These are phyloP conservation scores for Microtus oregoni DNA, from an alignment of 2,113 vertebrate genomes.

Conservation along the genomic window DNA sequence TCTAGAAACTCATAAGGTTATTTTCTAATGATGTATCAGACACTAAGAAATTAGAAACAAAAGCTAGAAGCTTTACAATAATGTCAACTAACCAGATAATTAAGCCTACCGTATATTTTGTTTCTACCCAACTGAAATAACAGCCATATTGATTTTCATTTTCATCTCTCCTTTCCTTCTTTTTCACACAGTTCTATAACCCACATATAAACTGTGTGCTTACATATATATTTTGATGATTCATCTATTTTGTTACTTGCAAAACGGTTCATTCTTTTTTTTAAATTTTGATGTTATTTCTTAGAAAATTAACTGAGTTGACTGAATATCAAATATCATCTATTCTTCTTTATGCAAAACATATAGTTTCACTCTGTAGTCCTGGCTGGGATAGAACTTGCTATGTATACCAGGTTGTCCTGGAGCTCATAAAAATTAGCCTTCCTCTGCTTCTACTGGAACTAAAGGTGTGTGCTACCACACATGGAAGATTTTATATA, in stretches of 20 bases:
- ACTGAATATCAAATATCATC: not conserved
- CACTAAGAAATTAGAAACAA: slow-evolving; percentile 10
- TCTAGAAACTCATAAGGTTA: not conserved
- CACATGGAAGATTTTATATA: not conserved
- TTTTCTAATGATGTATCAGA: slow-evolving; percentile 51
- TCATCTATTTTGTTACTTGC: not conserved
- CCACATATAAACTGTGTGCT: slow-evolving; percentile 9
- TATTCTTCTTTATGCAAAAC: slow-evolving; percentile 27
- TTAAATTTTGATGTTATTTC: slow-evolving; percentile 47
- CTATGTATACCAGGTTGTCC: not conserved
- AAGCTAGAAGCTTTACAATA: slow-evolving; percentile 17
- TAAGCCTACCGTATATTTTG: not conserved
- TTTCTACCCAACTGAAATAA: not conserved
- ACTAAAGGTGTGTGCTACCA: not conserved
- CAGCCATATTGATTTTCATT: not conserved
- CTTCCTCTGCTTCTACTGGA: not conserved
- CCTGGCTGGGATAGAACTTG: not conserved
- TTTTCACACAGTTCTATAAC: slow-evolving; percentile 36
- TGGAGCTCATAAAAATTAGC: not conserved
- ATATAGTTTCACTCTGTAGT: not conserved
- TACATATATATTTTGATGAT: not conserved
- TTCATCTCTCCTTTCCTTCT: slow-evolving; percentile 14
- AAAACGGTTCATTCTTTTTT: slow-evolving; percentile 28
- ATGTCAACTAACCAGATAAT: not conserved
- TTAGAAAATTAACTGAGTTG: not conserved